Conservation (phyloP, 2,888 invertebrate genomes). For the Leptinotarsa tumamoca region DNA sequence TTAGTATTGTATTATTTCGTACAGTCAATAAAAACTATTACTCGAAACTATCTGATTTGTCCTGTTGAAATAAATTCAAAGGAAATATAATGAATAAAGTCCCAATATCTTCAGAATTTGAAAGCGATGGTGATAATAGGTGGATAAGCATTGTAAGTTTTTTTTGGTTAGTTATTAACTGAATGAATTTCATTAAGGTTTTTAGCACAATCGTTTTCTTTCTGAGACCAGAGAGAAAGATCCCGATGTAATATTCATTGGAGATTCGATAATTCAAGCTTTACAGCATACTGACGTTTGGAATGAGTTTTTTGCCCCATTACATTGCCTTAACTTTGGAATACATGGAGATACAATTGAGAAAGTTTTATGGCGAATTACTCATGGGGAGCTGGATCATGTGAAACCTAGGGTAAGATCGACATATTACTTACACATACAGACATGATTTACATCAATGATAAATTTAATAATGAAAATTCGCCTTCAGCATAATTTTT, state of each 20-base stretch:
- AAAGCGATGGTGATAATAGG: slow-evolving; percentile 85
- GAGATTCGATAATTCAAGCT: slow-evolving; percentile 88
- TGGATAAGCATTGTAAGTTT: slow-evolving; percentile 82
- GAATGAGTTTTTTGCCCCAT: slow-evolving; percentile 90
- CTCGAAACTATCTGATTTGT: neutral
- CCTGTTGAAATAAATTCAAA: slow-evolving; percentile 9
- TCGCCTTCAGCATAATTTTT: too few species aligned
- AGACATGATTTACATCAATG: too few species aligned
- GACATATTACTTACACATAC: too few species aligned
- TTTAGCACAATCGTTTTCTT: slow-evolving; percentile 87
- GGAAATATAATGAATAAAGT: slow-evolving; percentile 77
- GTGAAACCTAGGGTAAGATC: slow-evolving; percentile 83
- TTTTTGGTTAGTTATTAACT: slow-evolving; percentile 20
- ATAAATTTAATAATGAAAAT: too few species aligned
- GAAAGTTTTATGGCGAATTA: slow-evolving; percentile 90
- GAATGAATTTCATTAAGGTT: slow-evolving; percentile 35
- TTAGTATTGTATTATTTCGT: too few species aligned
- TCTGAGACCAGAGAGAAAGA: slow-evolving; percentile 89
- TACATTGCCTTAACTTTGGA: slow-evolving; percentile 93
- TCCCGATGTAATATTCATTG: slow-evolving; percentile 92
- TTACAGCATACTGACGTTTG: slow-evolving; percentile 87
- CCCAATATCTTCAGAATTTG: slow-evolving; percentile 78
- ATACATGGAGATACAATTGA: slow-evolving; percentile 90
- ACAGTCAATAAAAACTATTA: too few species aligned
- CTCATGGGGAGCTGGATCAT: slow-evolving; percentile 90